Evolutionary conservation across 2,797 vertebrate species (phyloP).

Genomic region (Lacerta viridis): DNA sequence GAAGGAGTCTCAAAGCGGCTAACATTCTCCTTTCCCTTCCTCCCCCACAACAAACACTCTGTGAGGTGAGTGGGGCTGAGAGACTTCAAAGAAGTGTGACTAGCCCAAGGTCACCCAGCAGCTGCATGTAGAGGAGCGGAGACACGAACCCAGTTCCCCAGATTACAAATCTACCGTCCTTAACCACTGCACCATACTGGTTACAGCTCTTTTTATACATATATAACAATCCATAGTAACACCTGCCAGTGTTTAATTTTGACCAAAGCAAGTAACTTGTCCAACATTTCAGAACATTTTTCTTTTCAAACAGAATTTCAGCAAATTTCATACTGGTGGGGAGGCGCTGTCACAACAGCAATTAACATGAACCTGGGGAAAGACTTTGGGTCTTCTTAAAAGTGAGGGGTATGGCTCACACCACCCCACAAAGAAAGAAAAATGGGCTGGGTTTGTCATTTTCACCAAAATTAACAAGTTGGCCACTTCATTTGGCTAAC

Average conservation of each 20-base stretch:
- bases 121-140: no score
- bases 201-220: not conserved
- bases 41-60: no score
- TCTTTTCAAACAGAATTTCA: not conserved
- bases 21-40: no score
- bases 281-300: not conserved
- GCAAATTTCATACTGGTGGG: not conserved
- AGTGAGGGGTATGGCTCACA: not conserved
- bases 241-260: not conserved
- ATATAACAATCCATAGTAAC: not conserved
- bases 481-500: not conserved
- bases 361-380: not conserved
- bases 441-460: not conserved
- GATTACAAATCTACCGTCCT: no score
- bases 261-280: not conserved
- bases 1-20: no score
- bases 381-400: not conserved
- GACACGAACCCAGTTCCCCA: no score
- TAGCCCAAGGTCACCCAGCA: no score
- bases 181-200: no score
- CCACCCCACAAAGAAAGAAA: not conserved
- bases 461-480: constrained; percentile 4
- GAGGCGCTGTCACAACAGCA: not conserved
- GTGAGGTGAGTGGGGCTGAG: no score
- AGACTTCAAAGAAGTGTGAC: no score